phyloP scores from a whole-genome alignment of 2,797 vertebrate genomes.

The Trachurus trachurus region DNA sequence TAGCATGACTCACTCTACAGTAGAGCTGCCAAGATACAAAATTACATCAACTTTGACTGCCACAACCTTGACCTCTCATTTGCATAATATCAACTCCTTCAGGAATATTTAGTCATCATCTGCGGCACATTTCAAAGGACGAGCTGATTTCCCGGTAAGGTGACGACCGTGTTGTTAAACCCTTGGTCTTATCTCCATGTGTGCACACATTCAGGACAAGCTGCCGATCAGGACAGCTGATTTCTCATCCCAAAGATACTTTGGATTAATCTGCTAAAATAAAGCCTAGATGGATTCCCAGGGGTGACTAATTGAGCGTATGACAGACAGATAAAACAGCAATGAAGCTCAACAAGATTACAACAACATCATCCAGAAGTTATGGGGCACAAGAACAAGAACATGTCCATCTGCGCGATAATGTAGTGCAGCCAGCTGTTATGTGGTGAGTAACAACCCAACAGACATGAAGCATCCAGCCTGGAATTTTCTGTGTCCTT shows the following conservation, averaged over 20 bases:
- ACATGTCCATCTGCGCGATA: slow-evolving; percentile 66
- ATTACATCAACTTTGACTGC: slow-evolving; percentile 68
- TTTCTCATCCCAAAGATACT: slow-evolving; percentile 30
- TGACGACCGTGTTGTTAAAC: slow-evolving; percentile 23
- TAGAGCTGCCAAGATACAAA: slow-evolving; percentile 67
- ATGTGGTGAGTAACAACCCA: slow-evolving; percentile 44
- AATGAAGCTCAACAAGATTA: slow-evolving; percentile 41
- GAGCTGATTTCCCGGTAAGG: slow-evolving; percentile 50
- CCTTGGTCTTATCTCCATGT: not conserved
- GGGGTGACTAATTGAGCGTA: slow-evolving; percentile 48
- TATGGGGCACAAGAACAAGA: slow-evolving; percentile 53
- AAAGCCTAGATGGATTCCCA: slow-evolving; percentile 25
- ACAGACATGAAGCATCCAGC: slow-evolving; percentile 51
- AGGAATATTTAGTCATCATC: slow-evolving; percentile 63
- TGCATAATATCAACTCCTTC: slow-evolving; percentile 68
- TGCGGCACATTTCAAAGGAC: slow-evolving; percentile 56
- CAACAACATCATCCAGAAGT: slow-evolving; percentile 53
- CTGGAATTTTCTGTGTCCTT: slow-evolving; percentile 71
- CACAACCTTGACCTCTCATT: slow-evolving; percentile 72
- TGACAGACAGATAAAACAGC: slow-evolving; percentile 56
- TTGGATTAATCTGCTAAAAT: slow-evolving; percentile 43
- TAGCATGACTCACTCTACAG: slow-evolving; percentile 60
- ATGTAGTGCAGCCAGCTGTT: slow-evolving; percentile 69
- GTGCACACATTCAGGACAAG: not conserved
- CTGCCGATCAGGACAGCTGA: not conserved